A percentile compares a stretch with the other conserved stretches of the same genome.
Evolutionary conservation across 2,888 invertebrate species (phyloP).

Genomic region (Orthosia incerta): DNA sequence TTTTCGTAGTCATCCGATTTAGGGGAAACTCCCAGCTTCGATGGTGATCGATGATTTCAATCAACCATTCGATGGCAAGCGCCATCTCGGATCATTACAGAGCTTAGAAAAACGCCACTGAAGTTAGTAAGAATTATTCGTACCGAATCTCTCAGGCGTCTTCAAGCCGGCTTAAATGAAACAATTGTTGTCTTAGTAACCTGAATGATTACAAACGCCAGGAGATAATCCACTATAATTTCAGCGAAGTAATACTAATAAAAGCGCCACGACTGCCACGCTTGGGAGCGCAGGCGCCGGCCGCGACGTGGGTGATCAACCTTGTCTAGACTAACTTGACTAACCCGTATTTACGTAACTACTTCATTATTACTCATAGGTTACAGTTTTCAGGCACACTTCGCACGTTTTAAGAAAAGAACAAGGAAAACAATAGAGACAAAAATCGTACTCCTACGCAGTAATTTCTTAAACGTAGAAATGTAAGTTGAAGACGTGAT

Average conservation of each 20-base stretch:
- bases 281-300: slow-evolving; percentile 64
- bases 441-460: not conserved
- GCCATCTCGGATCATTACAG: not conserved
- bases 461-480: not conserved
- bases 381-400: slow-evolving; percentile 46
- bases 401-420: slow-evolving; percentile 17
- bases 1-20: no score
- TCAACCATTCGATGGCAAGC: no score
- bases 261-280: slow-evolving; percentile 21
- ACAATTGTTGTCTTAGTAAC: not conserved
- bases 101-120: not conserved
- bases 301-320: slow-evolving; percentile 70
- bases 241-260: slow-evolving; percentile 56
- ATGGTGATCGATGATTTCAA: no score
- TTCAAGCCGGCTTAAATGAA: not conserved
- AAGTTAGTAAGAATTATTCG: not conserved
- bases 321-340: slow-evolving; percentile 75
- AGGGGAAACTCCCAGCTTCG: no score
- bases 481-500: not conserved
- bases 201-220: slow-evolving; percentile 25
- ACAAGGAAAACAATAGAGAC: slow-evolving; percentile 11
- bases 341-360: slow-evolving; percentile 68
- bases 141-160: not conserved
- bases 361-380: slow-evolving; percentile 55
- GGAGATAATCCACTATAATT: slow-evolving; percentile 59